phyloP scores from a whole-genome alignment of 2,113 vertebrate genomes.

The Nothocercus nigrocapillus region DNA sequence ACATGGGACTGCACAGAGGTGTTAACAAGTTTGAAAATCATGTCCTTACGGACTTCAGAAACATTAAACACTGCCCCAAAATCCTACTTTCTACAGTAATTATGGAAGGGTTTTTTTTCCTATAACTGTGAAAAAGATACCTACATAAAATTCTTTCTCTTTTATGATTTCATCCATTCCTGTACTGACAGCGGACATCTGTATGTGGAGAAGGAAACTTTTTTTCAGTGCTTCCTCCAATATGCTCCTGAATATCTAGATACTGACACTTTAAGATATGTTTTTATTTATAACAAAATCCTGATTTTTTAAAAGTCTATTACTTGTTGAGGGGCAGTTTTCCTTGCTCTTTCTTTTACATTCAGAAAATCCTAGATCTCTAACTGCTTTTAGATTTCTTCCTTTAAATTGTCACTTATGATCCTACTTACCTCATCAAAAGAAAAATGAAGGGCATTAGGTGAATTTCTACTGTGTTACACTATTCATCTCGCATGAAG shows the following conservation, averaged over 20 bases:
- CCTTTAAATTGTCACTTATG: not conserved
- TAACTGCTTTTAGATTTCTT: not conserved
- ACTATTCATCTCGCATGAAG: conserved; percentile 23
- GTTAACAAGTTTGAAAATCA: not conserved
- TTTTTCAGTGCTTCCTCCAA: not conserved
- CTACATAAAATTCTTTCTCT: not conserved
- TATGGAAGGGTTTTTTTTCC: not conserved
- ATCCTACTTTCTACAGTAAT: not conserved
- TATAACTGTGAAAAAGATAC: not conserved
- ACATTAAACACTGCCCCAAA: not conserved
- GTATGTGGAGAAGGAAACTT: not conserved
- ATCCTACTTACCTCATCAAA: conserved; percentile 8
- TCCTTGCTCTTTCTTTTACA: not conserved
- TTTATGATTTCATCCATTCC: not conserved
- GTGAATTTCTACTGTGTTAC: conserved; percentile 7
- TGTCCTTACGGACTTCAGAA: not conserved
- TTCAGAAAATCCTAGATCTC: not conserved
- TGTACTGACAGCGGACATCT: not conserved
- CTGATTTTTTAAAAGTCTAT: not conserved
- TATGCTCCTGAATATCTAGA: not conserved
- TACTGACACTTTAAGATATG: not conserved
- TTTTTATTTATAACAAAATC: not conserved
- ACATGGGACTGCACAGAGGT: not conserved
- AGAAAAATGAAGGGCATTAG: conserved; percentile 48
- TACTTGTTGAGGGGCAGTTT: not conserved